These are phyloP conservation scores for Myiopsitta monachus DNA, from an alignment of 2,113 vertebrate species.

Conservation along the genomic window DNA sequence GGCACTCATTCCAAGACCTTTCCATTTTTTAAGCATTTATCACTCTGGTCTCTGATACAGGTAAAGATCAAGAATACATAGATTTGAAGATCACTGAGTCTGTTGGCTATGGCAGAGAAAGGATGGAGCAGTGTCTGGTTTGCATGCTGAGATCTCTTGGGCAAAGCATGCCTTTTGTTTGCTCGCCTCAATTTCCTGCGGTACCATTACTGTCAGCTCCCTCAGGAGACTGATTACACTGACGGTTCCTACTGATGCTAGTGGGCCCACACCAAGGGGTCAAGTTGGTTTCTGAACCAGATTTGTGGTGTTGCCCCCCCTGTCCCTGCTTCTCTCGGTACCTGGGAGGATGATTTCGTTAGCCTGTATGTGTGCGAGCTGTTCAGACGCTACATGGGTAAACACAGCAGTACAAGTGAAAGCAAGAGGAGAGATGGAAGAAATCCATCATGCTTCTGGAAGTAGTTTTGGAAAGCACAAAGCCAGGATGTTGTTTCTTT, in stretches of 20 bases:
- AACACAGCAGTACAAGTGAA: neutral
- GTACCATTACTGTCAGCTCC: accelerated
- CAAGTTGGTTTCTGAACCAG: neutral
- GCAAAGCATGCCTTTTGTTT: neutral
- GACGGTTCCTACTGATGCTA: accelerated
- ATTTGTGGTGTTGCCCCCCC: neutral
- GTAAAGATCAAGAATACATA: neutral
- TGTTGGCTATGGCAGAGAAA: neutral
- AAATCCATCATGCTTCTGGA: neutral
- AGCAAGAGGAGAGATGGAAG: neutral
- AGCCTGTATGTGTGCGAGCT: accelerated
- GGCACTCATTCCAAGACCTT: neutral
- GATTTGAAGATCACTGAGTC: neutral
- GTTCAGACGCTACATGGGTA: neutral
- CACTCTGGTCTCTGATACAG: neutral
- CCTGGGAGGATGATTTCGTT: neutral
- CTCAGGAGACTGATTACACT: neutral
- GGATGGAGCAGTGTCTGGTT: neutral
- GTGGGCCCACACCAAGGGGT: neutral
- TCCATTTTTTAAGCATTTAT: neutral
- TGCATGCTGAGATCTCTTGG: neutral
- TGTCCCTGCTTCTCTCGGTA: accelerated
- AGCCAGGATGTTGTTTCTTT: slow-evolving; percentile 38
- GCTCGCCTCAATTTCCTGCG: accelerated
- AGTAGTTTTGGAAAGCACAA: slow-evolving; percentile 9